These are phyloP conservation scores for Tenthredo mesomela DNA, from an alignment of 2,888 invertebrate genomes.

Conservation along the genomic window DNA sequence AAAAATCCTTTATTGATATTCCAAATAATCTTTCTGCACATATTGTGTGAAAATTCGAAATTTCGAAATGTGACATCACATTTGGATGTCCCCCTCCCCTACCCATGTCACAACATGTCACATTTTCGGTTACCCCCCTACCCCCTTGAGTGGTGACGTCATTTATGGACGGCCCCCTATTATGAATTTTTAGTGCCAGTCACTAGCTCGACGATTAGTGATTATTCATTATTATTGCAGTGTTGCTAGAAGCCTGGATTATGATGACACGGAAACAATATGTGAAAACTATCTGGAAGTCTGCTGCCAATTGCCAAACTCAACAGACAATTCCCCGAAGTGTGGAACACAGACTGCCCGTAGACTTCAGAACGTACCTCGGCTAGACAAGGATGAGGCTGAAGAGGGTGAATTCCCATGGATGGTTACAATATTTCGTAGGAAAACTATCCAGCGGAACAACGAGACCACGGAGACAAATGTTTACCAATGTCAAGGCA, in stretches of 20 bases:
- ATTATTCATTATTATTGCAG: neutral
- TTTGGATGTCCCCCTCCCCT: too few relatives aligned
- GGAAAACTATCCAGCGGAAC: constrained; percentile 56
- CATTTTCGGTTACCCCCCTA: too few relatives aligned
- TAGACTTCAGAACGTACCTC: neutral
- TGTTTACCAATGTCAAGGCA: constrained; percentile 74
- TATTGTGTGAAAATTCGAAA: too few relatives aligned
- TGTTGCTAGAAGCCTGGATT: neutral
- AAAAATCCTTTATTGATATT: too few relatives aligned
- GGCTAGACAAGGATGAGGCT: constrained; percentile 64
- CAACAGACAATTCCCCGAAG: neutral
- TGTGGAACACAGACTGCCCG: constrained; percentile 38
- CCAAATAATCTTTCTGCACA: too few relatives aligned
- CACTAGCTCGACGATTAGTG: neutral
- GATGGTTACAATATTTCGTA: constrained; percentile 68
- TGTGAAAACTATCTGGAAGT: constrained; percentile 69
- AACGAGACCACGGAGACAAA: constrained; percentile 60
- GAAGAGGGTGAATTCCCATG: constrained; percentile 72
- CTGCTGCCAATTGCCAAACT: constrained; percentile 60
- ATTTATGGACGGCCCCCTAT: too few relatives aligned
- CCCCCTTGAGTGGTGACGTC: too few relatives aligned
- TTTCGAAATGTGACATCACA: too few relatives aligned
- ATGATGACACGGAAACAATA: constrained; percentile 51
- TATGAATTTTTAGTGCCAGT: neutral
- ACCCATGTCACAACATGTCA: too few relatives aligned